Percentiles rank a stretch among this genome's conserved stretches.
These are phyloP conservation scores for Atethmia centrago DNA, from an alignment of 2,888 invertebrate genomes.

Conservation along the genomic window DNA sequence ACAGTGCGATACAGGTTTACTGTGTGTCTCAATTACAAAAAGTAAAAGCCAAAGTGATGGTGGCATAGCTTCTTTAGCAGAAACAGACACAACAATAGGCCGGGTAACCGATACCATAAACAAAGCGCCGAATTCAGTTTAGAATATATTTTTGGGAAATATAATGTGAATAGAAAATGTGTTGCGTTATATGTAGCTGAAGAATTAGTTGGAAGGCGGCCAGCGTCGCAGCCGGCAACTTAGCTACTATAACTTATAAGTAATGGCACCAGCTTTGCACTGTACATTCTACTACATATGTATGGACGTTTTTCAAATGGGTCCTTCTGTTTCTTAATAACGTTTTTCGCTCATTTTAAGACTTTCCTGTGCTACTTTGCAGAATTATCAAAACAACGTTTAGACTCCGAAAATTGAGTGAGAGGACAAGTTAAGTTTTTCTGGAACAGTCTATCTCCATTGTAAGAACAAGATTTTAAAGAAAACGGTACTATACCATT, in stretches of 20 bases:
- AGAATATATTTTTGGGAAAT: slow-evolving; percentile 39
- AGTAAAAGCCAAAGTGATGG: not conserved
- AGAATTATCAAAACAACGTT: not conserved
- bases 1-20: not conserved
- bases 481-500: not conserved
- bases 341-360: slow-evolving; percentile 2
- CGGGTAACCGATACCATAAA: slow-evolving; percentile 14
- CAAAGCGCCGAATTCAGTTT: not conserved
- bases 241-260: slow-evolving; percentile 36
- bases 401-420: not conserved
- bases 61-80: not conserved
- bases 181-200: slow-evolving; percentile 47
- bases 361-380: not conserved
- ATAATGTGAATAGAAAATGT: slow-evolving; percentile 45
- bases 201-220: slow-evolving; percentile 50
- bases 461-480: not conserved
- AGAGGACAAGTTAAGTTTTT: not conserved
- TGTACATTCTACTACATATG: not conserved
- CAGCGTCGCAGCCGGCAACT: slow-evolving; percentile 36
- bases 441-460: not conserved
- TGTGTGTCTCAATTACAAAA: not conserved
- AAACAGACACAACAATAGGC: slow-evolving; percentile 21
- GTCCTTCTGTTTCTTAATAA: not conserved
- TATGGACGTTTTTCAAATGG: not conserved
- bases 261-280: slow-evolving; percentile 19